A percentile compares a stretch with the other conserved stretches of the same genome.
Conservation (phyloP, 2,797 vertebrate species). For the Poeciliopsis gracilis region DNA sequence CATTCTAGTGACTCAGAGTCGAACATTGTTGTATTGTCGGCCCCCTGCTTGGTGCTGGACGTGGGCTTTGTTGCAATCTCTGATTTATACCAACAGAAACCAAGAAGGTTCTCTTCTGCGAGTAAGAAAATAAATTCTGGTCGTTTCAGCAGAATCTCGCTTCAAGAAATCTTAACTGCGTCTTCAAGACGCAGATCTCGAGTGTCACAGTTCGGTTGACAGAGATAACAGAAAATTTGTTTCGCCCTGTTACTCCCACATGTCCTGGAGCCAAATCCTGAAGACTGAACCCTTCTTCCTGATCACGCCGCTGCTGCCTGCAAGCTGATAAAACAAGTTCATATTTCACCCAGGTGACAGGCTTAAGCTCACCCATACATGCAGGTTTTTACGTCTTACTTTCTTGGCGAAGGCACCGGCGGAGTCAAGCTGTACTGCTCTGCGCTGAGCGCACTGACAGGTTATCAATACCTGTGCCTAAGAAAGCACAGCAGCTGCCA, state of each 20-base stretch:
- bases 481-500: conserved; percentile 38
- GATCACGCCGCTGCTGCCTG: background rate
- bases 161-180: background rate
- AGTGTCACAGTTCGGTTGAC: background rate
- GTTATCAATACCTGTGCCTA: conserved; percentile 50
- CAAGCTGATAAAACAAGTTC: conserved; percentile 1
- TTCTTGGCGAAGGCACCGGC: background rate
- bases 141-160: background rate
- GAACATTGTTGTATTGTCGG: background rate
- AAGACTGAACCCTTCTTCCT: background rate
- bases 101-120: background rate
- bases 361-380: background rate
- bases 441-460: conserved; percentile 27
- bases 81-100: background rate
- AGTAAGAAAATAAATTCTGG: background rate
- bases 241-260: background rate
- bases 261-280: background rate
- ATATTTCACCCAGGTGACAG: background rate
- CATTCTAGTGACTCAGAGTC: background rate
- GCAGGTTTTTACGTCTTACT: conserved; percentile 14
- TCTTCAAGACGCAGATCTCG: background rate
- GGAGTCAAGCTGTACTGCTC: conserved; percentile 15
- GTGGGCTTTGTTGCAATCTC: background rate
- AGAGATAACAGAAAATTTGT: conserved; percentile 5
- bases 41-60: background rate